Percentiles rank a stretch among this genome's conserved stretches.
Conservation (phyloP, 1,140 invertebrate genomes). For the Rhyacophila brunnea region DNA sequence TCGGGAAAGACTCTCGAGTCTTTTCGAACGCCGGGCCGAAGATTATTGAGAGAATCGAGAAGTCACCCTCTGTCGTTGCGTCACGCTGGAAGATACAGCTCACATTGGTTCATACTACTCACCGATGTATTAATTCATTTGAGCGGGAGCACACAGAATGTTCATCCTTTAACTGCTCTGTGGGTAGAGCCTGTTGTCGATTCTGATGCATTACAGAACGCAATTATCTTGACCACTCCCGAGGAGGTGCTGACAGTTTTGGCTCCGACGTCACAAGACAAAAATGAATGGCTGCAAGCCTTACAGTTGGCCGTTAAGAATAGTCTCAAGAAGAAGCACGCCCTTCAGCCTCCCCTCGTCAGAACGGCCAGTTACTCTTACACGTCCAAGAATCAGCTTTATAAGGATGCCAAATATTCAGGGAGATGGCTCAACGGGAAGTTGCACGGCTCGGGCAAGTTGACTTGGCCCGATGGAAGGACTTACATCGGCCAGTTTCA, state of each 20-base stretch:
- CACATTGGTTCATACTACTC: conserved; percentile 75
- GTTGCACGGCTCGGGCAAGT: conserved; percentile 76
- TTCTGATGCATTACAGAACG: conserved; percentile 57
- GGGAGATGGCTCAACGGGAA: conserved; percentile 79
- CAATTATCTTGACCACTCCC: conserved; percentile 69
- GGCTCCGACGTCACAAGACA: conserved; percentile 65
- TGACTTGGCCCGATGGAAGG: conserved; percentile 79
- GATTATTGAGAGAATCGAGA: conserved; percentile 76
- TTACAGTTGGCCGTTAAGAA: conserved; percentile 65
- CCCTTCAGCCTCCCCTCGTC: conserved; percentile 64
- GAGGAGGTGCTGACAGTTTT: conserved; percentile 73
- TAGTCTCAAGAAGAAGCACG: conserved; percentile 53
- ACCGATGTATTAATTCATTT: conserved; percentile 74
- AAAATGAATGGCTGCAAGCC: conserved; percentile 76
- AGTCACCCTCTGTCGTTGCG: conserved; percentile 65
- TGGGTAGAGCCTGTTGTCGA: conserved; percentile 71
- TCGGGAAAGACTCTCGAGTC: conserved; percentile 63
- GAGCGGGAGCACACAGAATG: conserved; percentile 58
- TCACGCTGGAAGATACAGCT: conserved; percentile 65
- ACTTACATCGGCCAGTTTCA: conserved; percentile 77
- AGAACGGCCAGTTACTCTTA: conserved; percentile 73
- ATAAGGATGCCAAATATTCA: conserved; percentile 75
- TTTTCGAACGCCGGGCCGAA: conserved; percentile 64
- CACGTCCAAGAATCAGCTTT: conserved; percentile 64
- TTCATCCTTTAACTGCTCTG: conserved; percentile 70